Conservation (phyloP, 2,113 vertebrate species). For the Falco punctatus region DNA sequence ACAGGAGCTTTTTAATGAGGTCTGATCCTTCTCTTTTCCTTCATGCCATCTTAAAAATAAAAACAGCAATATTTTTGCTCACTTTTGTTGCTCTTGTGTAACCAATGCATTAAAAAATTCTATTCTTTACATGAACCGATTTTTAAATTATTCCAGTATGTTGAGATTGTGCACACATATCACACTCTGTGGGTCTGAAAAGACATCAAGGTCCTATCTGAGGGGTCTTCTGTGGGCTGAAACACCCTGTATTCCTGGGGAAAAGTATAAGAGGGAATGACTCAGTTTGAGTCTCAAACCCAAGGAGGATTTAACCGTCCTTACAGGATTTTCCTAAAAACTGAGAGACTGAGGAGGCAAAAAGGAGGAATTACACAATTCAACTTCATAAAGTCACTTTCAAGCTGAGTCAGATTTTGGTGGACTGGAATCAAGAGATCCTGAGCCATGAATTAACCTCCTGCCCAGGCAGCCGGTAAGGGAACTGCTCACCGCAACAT, state of each 20-base stretch:
- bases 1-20: background rate
- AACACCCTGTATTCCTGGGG: background rate
- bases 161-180: background rate
- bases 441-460: background rate
- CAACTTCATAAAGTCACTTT: background rate
- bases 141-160: background rate
- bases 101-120: background rate
- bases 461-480: background rate
- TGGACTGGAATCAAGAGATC: background rate
- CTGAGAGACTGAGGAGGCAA: background rate
- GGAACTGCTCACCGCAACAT: background rate
- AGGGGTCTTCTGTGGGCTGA: background rate
- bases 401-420: background rate
- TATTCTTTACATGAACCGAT: background rate
- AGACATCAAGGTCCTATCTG: background rate
- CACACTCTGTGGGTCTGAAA: background rate
- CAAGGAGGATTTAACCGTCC: background rate
- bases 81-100: background rate
- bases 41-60: background rate
- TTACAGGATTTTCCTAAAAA: background rate
- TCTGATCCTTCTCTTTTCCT: background rate
- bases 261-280: background rate
- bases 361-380: background rate
- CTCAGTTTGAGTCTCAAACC: background rate
- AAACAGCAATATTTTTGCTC: background rate